A percentile compares a stretch with the other conserved stretches of the same genome.
These are phyloP conservation scores for Pseudorhombus dupliciocellatus DNA, from an alignment of 2,113 vertebrate genomes.

Conservation along the genomic window DNA sequence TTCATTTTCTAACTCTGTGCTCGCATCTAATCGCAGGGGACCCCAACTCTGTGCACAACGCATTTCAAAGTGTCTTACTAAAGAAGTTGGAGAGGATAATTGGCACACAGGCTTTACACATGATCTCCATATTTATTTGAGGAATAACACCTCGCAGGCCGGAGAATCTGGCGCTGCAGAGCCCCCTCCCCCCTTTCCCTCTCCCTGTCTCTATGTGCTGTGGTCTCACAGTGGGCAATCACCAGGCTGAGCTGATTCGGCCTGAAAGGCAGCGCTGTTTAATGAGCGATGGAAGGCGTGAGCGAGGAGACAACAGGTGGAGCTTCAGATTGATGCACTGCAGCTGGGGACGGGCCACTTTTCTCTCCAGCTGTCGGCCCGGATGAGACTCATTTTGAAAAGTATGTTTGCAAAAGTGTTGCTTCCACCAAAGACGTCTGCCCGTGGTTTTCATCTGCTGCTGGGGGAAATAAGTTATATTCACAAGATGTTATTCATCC, in stretches of 20 bases:
- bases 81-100: slow-evolving; percentile 68
- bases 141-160: slow-evolving; percentile 75
- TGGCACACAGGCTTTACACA: slow-evolving; percentile 66
- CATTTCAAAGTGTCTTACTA: slow-evolving; percentile 47
- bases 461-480: slow-evolving; percentile 29
- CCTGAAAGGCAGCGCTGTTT: slow-evolving; percentile 73
- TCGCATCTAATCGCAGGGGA: slow-evolving; percentile 6
- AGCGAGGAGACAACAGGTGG: slow-evolving; percentile 79
- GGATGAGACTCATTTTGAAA: slow-evolving; percentile 62
- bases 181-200: slow-evolving; percentile 19
- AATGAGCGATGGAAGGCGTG: slow-evolving; percentile 69
- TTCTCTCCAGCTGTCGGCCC: slow-evolving; percentile 72
- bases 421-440: slow-evolving; percentile 12
- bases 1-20: background rate
- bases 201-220: slow-evolving; percentile 42
- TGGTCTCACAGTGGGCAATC: slow-evolving; percentile 72
- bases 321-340: slow-evolving; percentile 66
- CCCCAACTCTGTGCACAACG: slow-evolving; percentile 16
- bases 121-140: slow-evolving; percentile 79
- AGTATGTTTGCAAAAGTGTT: slow-evolving; percentile 49
- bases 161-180: slow-evolving; percentile 67
- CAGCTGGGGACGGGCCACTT: slow-evolving; percentile 72
- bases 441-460: slow-evolving; percentile 21
- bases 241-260: slow-evolving; percentile 71
- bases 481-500: slow-evolving; percentile 39